phyloP scores from a whole-genome alignment of 2,888 invertebrate species.

The Lobophora halterata region DNA sequence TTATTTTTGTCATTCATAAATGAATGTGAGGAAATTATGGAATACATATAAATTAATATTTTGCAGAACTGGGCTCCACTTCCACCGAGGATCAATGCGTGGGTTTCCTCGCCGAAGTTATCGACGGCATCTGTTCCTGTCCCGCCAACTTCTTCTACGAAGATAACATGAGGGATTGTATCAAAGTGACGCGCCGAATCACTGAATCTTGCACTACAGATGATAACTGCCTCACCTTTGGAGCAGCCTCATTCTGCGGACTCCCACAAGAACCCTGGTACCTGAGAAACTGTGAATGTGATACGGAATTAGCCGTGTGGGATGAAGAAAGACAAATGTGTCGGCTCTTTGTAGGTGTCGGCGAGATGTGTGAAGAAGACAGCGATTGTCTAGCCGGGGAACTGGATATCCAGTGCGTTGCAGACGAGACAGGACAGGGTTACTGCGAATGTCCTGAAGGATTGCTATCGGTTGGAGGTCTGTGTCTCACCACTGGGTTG shows the following conservation, averaged over 20 bases:
- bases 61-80: constrained; percentile 61
- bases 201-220: constrained; percentile 56
- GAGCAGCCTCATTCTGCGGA: constrained; percentile 49
- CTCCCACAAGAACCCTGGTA: constrained; percentile 41
- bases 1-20: too few relatives aligned
- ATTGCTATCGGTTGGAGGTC: constrained; percentile 40
- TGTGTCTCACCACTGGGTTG: constrained; percentile 55
- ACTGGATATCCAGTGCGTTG: constrained; percentile 53
- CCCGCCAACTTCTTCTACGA: constrained; percentile 62
- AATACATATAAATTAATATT: too few relatives aligned
- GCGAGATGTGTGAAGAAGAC: constrained; percentile 55
- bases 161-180: constrained; percentile 63
- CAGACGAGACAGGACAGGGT: constrained; percentile 40
- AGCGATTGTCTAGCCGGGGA: constrained; percentile 65
- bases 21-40: too few relatives aligned
- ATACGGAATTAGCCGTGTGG: constrained; percentile 53
- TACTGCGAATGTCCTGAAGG: constrained; percentile 58
- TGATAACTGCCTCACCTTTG: constrained; percentile 62
- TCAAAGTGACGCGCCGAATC: constrained; percentile 55
- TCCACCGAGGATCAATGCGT: constrained; percentile 49
- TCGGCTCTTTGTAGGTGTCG: constrained; percentile 62
- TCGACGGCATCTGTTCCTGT: constrained; percentile 60
- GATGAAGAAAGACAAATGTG: constrained; percentile 52
- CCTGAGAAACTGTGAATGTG: constrained; percentile 55
- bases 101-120: constrained; percentile 50